phyloP scores from a whole-genome alignment of 2,888 invertebrate species.

The Drymonia ruficornis region DNA sequence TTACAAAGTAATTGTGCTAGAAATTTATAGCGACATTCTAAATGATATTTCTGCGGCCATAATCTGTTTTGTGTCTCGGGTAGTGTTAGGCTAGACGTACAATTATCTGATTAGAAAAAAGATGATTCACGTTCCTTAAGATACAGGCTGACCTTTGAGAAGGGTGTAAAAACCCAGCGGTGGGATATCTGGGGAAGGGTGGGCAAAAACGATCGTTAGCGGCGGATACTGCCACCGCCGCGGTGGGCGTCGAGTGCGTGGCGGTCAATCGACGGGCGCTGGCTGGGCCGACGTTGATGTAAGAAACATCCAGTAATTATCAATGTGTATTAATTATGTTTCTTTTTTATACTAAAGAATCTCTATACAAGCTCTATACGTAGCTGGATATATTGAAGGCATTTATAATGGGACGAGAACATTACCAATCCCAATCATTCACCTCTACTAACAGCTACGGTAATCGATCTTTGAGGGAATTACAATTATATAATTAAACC shows the following conservation, averaged over 20 bases:
- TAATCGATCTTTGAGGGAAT: too few relatives aligned
- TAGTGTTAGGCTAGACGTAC: constrained; percentile 7
- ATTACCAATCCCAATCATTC: too few relatives aligned
- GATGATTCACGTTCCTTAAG: constrained; percentile 13
- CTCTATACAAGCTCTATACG: too few relatives aligned
- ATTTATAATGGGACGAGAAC: too few relatives aligned
- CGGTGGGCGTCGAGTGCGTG: not conserved
- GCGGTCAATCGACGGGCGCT: not conserved
- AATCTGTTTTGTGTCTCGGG: constrained; percentile 9
- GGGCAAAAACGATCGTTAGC: constrained; percentile 39
- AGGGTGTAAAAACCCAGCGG: constrained; percentile 12
- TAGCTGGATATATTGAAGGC: too few relatives aligned
- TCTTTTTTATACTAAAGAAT: too few relatives aligned
- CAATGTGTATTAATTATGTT: too few relatives aligned
- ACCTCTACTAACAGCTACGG: too few relatives aligned
- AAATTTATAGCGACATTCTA: constrained; percentile 3
- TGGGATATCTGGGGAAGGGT: constrained; percentile 9
- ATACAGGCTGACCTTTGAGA: constrained; percentile 11
- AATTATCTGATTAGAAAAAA: constrained; percentile 21
- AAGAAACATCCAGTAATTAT: not conserved
- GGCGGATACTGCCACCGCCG: not conserved
- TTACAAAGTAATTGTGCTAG: constrained; percentile 2
- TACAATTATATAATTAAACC: too few relatives aligned
- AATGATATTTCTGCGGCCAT: constrained; percentile 7
- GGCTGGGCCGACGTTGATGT: not conserved